These are phyloP conservation scores for Pemphredon lugubris DNA, from an alignment of 2,888 invertebrate genomes.

Conservation along the genomic window DNA sequence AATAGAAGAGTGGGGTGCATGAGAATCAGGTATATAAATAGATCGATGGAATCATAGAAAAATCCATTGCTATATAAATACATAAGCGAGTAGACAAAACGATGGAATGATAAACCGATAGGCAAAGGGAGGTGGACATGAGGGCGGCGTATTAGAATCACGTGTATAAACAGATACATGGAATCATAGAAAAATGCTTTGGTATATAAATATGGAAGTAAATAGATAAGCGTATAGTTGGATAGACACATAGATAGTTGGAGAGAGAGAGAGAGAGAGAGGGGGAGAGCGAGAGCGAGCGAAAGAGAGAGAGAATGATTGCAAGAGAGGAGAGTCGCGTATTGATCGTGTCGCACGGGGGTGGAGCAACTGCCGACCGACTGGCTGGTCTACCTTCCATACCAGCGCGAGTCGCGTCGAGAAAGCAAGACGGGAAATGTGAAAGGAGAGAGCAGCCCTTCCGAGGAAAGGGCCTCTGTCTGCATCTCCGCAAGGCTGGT, in stretches of 20 bases:
- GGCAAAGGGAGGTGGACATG: no score
- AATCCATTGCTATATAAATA: no score
- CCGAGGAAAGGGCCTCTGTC: conserved; percentile 46
- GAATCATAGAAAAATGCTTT: no score
- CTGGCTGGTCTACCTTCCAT: conserved; percentile 72
- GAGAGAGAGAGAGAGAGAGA: conserved; percentile 51
- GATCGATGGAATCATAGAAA: no score
- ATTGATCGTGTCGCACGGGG: conserved; percentile 80
- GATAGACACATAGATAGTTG: conserved; percentile 36
- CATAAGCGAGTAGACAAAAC: no score
- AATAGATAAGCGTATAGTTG: no score
- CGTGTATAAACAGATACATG: no score
- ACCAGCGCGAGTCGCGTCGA: conserved; percentile 60
- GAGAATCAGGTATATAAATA: no score
- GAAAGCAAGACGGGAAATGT: conserved; percentile 41
- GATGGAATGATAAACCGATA: no score
- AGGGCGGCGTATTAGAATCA: no score
- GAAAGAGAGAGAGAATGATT: conserved; percentile 42
- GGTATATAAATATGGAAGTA: no score
- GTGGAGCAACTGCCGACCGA: conserved; percentile 77
- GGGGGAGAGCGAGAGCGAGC: conserved; percentile 44
- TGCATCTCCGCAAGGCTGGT: conserved; percentile 51
- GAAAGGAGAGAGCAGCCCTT: conserved; percentile 51
- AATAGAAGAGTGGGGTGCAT: no score
- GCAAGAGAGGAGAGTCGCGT: conserved; percentile 73